These are phyloP conservation scores for Scophthalmus maximus DNA, from an alignment of 2,113 vertebrate genomes.

Conservation along the genomic window DNA sequence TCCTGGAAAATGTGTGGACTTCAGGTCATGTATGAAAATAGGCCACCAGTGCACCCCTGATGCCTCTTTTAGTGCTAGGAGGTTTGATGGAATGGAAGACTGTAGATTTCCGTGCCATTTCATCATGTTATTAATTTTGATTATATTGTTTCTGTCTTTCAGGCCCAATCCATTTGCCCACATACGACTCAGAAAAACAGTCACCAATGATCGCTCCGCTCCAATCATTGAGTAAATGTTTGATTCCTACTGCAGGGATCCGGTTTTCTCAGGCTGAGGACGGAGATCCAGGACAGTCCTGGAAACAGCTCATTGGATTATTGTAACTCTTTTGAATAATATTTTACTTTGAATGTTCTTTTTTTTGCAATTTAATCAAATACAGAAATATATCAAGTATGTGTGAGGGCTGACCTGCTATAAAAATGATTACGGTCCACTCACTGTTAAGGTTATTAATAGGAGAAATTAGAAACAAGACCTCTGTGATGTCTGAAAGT, in stretches of 20 bases:
- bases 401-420: constrained; percentile 20
- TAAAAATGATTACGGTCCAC: constrained; percentile 7
- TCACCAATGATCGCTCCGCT: constrained; percentile 89
- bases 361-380: constrained; percentile 27
- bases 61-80: neutral
- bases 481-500: constrained; percentile 4
- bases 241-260: neutral
- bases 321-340: constrained; percentile 11
- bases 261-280: neutral
- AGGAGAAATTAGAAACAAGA: neutral
- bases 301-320: constrained; percentile 16
- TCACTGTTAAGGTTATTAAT: constrained; percentile 8
- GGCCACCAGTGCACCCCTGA: neutral
- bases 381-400: neutral
- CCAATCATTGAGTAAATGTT: constrained; percentile 84
- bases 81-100: neutral
- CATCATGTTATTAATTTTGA: neutral
- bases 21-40: no score
- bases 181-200: constrained; percentile 85
- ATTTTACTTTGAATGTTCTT: constrained; percentile 27
- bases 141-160: neutral
- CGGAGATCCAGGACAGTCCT: constrained; percentile 29
- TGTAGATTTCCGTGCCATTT: no score
- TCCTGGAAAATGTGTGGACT: no score
- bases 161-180: constrained; percentile 88